phyloP scores from a whole-genome alignment of 2,797 vertebrate genomes.

The Peromyscus eremicus region DNA sequence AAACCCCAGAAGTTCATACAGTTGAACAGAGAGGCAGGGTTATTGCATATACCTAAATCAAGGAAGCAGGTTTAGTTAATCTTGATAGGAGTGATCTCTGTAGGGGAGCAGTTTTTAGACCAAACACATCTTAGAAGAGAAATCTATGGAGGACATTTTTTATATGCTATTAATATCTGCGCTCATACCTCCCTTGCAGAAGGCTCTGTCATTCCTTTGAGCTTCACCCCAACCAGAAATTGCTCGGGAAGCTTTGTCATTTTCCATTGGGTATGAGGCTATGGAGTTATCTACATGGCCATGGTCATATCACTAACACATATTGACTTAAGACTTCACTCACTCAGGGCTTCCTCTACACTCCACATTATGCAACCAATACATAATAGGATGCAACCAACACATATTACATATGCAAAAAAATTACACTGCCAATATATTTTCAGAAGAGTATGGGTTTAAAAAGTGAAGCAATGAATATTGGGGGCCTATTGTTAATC shows the following conservation, averaged over 20 bases:
- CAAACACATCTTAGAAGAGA: not conserved
- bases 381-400: not conserved
- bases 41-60: not conserved
- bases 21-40: not conserved
- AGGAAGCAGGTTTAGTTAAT: not conserved
- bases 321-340: not conserved
- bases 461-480: not conserved
- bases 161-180: not conserved
- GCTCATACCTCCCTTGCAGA: not conserved
- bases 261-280: not conserved
- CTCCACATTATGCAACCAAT: not conserved
- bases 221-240: not conserved
- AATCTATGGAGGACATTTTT: not conserved
- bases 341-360: not conserved
- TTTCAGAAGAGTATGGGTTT: not conserved
- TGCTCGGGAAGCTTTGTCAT: not conserved
- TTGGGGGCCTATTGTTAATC: not conserved
- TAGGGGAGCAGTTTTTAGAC: not conserved
- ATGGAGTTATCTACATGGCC: too few relatives aligned
- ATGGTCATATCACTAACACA: not conserved
- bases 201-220: not conserved
- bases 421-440: not conserved
- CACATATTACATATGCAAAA: not conserved
- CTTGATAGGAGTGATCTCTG: not conserved
- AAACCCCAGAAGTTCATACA: not conserved